phyloP scores from a whole-genome alignment of 2,797 vertebrate species.

The Centroberyx gerrardi region DNA sequence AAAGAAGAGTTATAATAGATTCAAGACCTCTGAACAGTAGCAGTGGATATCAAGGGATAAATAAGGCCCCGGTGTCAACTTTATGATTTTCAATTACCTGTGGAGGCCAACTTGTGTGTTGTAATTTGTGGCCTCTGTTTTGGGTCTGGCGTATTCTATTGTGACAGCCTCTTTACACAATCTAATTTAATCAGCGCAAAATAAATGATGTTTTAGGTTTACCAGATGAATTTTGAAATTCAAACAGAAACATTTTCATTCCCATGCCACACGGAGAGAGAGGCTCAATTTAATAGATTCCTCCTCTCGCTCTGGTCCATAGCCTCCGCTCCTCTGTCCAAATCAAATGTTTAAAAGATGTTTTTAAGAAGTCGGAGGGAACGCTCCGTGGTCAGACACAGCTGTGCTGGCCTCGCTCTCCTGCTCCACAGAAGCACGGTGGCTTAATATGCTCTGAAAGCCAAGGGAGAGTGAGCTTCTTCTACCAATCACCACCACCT shows the following conservation, averaged over 20 bases:
- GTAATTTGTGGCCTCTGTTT: constrained; percentile 43
- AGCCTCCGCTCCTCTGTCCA: constrained; percentile 73
- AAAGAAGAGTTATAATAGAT: constrained; percentile 22
- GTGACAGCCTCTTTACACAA: constrained; percentile 55
- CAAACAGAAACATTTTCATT: constrained; percentile 65
- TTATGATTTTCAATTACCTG: constrained; percentile 62
- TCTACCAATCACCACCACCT: constrained; percentile 84
- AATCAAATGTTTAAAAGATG: constrained; percentile 85
- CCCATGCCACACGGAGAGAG: constrained; percentile 48
- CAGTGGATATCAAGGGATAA: constrained; percentile 3
- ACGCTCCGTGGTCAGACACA: constrained; percentile 79
- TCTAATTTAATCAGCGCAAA: constrained; percentile 57
- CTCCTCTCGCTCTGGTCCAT: constrained; percentile 46
- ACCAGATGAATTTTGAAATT: constrained; percentile 63
- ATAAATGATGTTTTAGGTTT: constrained; percentile 65
- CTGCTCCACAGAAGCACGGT: constrained; percentile 73
- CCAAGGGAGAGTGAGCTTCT: constrained; percentile 73
- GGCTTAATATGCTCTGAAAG: constrained; percentile 75
- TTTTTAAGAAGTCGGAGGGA: constrained; percentile 76
- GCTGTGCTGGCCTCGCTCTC: constrained; percentile 71
- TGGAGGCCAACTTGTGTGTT: constrained; percentile 45
- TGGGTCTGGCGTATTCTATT: constrained; percentile 44
- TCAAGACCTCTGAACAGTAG: constrained; percentile 56
- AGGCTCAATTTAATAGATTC: constrained; percentile 49
- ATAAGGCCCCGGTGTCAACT: constrained; percentile 20